Conservation (phyloP, 2,888 invertebrate species). For the Bhutanitis thaidina region DNA sequence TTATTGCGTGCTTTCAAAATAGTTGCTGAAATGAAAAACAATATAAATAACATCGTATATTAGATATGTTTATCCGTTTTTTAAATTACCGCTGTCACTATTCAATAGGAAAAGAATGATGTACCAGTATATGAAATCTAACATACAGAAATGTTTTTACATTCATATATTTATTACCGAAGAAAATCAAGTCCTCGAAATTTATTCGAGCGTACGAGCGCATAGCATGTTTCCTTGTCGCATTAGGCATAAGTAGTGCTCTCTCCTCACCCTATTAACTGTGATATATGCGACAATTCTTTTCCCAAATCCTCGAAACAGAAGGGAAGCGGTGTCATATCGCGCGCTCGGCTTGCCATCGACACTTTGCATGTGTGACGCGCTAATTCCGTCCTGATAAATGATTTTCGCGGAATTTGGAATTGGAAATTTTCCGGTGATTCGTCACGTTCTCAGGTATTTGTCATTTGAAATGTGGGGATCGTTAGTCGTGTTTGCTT, state of each 20-base stretch:
- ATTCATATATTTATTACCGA: slow-evolving; percentile 67
- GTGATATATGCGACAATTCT: slow-evolving; percentile 79
- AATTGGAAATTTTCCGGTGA: slow-evolving; percentile 49
- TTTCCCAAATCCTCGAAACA: slow-evolving; percentile 71
- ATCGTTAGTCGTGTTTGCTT: slow-evolving; percentile 10
- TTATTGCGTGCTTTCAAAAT: too few relatives aligned
- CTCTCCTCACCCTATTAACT: slow-evolving; percentile 77
- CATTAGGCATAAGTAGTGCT: slow-evolving; percentile 80
- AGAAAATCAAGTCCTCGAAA: slow-evolving; percentile 66
- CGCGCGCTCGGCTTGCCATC: slow-evolving; percentile 56
- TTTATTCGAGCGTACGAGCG: slow-evolving; percentile 61
- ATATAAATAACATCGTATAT: too few relatives aligned
- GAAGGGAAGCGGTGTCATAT: slow-evolving; percentile 68
- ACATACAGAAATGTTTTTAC: too few relatives aligned
- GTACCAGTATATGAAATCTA: too few relatives aligned
- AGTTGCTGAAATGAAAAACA: too few relatives aligned
- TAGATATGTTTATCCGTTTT: too few relatives aligned
- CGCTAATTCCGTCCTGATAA: slow-evolving; percentile 70
- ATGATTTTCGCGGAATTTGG: slow-evolving; percentile 54
- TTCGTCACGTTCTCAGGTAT: slow-evolving; percentile 35
- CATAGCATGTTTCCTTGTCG: slow-evolving; percentile 75
- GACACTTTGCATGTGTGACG: slow-evolving; percentile 55
- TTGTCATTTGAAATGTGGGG: slow-evolving; percentile 17
- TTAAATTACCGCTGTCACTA: too few relatives aligned
- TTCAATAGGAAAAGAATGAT: too few relatives aligned